A percentile compares a stretch with the other conserved stretches of the same genome.
phyloP scores from a whole-genome alignment of 2,113 vertebrate species.

The Hiodon alosoides region DNA sequence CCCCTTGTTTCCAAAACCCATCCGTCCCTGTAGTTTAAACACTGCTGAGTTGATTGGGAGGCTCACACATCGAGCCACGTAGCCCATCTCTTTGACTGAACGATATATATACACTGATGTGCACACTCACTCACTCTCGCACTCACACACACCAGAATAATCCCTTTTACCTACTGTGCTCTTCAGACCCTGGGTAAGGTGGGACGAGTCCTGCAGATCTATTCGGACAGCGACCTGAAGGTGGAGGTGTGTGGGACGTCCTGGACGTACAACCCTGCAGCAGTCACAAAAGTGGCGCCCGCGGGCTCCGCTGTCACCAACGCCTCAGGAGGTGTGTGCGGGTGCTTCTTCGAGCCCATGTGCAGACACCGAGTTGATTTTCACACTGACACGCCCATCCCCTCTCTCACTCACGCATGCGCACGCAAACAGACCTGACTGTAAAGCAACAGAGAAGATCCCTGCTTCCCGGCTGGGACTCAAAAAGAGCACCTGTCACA shows the following conservation, averaged over 20 bases:
- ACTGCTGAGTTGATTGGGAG: too few species aligned
- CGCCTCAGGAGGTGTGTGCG: slow-evolving; percentile 84
- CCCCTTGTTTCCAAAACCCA: too few species aligned
- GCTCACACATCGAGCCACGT: too few species aligned
- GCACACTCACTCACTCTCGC: slow-evolving; percentile 21
- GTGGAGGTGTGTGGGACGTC: slow-evolving; percentile 98
- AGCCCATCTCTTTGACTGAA: not conserved
- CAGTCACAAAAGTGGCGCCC: slow-evolving; percentile 95
- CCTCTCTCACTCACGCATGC: not conserved
- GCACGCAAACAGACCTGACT: not conserved
- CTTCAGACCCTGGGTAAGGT: slow-evolving; percentile 94
- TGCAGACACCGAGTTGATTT: not conserved
- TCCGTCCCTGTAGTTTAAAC: too few species aligned
- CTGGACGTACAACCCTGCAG: slow-evolving; percentile 97
- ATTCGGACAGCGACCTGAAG: slow-evolving; percentile 97
- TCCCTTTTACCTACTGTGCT: not conserved
- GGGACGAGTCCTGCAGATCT: slow-evolving; percentile 96
- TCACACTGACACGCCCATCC: not conserved
- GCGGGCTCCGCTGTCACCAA: slow-evolving; percentile 94
- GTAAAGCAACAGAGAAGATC: too few species aligned
- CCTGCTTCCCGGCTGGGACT: not conserved
- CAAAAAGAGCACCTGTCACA: not conserved
- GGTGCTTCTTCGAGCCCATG: slow-evolving; percentile 15
- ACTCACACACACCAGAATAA: slow-evolving; percentile 17
- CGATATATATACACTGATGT: not conserved